phyloP scores from a whole-genome alignment of 1,140 invertebrate species.

The Diploscapter pachys region DNA sequence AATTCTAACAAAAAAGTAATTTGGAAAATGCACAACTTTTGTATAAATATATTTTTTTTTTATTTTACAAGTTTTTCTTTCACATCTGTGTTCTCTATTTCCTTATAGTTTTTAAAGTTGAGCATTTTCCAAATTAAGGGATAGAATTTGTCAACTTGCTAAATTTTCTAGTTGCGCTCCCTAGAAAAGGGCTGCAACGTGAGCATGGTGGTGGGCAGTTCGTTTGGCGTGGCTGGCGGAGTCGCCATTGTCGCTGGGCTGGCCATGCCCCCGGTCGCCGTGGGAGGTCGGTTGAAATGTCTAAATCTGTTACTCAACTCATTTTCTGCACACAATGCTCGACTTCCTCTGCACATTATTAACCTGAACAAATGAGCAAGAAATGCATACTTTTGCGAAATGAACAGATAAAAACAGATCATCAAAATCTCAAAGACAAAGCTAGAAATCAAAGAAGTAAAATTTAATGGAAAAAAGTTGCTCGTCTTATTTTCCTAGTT shows the following conservation, averaged over 20 bases:
- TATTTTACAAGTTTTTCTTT: not conserved
- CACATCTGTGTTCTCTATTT: not conserved
- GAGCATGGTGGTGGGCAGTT: conserved; percentile 27
- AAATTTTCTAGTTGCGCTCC: conserved; percentile 14
- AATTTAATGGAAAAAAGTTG: conserved; percentile 26
- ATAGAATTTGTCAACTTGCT: conserved; percentile 2
- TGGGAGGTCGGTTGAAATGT: not conserved
- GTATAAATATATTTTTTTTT: not conserved
- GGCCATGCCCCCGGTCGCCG: conserved; percentile 26
- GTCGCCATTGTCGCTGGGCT: conserved; percentile 49
- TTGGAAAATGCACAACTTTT: conserved; percentile 2
- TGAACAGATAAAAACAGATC: not conserved
- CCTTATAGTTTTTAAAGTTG: conserved; percentile 3
- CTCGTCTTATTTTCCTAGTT: too few species aligned
- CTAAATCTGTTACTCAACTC: conserved; percentile 4
- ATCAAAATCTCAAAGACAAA: too few species aligned
- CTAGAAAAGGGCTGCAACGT: conserved; percentile 25
- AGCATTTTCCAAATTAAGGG: not conserved
- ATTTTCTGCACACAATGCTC: not conserved
- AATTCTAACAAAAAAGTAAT: not conserved
- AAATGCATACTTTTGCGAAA: not conserved
- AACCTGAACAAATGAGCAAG: conserved; percentile 25
- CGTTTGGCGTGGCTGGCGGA: conserved; percentile 60
- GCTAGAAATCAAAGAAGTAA: too few species aligned
- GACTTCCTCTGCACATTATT: conserved; percentile 4